These are phyloP conservation scores for Hartigia nigra DNA, from an alignment of 2,888 invertebrate species.

Conservation along the genomic window DNA sequence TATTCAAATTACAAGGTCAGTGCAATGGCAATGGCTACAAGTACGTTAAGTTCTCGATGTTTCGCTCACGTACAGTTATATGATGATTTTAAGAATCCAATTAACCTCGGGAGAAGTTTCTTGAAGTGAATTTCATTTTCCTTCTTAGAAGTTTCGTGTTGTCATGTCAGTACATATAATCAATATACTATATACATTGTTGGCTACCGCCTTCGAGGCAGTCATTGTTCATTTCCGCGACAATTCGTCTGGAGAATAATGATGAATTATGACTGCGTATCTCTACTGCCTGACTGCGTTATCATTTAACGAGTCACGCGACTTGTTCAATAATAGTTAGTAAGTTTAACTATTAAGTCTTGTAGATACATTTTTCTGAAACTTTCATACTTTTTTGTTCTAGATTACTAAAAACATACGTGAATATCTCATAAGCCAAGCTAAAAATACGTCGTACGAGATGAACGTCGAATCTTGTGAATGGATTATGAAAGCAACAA, in stretches of 20 bases:
- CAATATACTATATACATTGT: not conserved
- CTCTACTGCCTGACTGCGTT: too few relatives aligned
- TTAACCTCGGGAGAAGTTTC: not conserved
- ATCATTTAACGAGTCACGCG: not conserved
- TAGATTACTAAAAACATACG: slow-evolving; percentile 56
- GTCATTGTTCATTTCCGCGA: not conserved
- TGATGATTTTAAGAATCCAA: not conserved
- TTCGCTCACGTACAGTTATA: not conserved
- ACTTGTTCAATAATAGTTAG: not conserved
- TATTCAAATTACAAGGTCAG: not conserved
- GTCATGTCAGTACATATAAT: not conserved
- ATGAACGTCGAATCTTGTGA: slow-evolving; percentile 32
- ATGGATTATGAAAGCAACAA: slow-evolving; percentile 26
- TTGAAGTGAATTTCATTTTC: not conserved
- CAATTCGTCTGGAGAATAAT: not conserved
- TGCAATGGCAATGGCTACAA: not conserved
- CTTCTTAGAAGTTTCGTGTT: not conserved
- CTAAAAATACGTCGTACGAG: slow-evolving; percentile 25
- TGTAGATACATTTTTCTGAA: not conserved
- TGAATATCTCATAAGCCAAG: slow-evolving; percentile 34
- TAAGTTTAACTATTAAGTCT: too few relatives aligned
- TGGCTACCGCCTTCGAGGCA: not conserved
- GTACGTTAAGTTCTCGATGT: not conserved
- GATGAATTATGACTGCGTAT: not conserved
- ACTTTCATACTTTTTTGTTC: not conserved